Evolutionary conservation across 2,797 vertebrate species (phyloP), one percentile per base, ranked within the genome.

Genomic region (Tinamus major): DNA sequence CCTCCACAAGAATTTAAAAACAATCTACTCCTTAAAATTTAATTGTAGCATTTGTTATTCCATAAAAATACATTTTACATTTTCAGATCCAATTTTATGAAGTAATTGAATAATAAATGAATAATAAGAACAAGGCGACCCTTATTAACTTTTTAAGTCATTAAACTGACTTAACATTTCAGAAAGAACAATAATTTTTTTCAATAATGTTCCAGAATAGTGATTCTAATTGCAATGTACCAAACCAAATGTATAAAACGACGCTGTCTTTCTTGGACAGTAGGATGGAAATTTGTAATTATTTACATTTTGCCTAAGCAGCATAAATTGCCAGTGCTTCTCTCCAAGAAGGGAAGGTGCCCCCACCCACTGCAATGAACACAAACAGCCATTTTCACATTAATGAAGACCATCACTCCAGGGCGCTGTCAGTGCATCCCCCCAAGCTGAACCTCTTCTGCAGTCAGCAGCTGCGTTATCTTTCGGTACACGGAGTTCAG

Each of bases 91-190:
- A 64, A 79, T 94, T 95, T 89, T 84, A 16, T 56, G 24, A 92
- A 83, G 70, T 85, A 94, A 95, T 89, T 86, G 87, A 51, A 92
- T 89, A 93, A 93, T 81, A 95, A 94, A 94, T 85, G n/a, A 94
- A 89, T 89, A 94, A 94, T n/a, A 69, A 95, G 76, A 85, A 89
- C 55, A 90, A 94, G 33, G 56, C 83, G 76, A 79, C 63, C 51
- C 82, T 83, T 79, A 87, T 58, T 94, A 95, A 91, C 58, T 85
- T 95, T 83, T 63, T 76, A 83, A 83, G 81, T 89, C 84, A 59
- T 94, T 91, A 80, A 91, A 96, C 42, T 53, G 90, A 78, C 72
- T 86, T 62, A 93, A 69, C 24, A 12, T 94, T 94, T 92, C 65
- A 81, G 74, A 95, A 94, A 92, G 87, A 87, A 79, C 49, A 92